A percentile compares a stretch with the other conserved stretches of the same genome.
These are phyloP conservation scores for Serinus canaria DNA, from an alignment of 2,113 vertebrate genomes.

Conservation along the genomic window DNA sequence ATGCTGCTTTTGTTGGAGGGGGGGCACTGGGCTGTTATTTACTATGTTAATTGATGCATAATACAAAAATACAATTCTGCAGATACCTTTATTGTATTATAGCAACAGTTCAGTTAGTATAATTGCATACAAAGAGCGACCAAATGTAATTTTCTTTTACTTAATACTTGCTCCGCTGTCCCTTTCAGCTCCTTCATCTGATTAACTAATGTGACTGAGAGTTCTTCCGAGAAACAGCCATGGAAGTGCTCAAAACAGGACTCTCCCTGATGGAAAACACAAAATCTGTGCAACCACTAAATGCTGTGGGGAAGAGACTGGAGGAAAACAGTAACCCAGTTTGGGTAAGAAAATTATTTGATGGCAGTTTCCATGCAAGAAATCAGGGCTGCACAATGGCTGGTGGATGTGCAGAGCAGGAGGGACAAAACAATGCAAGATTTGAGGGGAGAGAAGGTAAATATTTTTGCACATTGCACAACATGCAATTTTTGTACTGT, in stretches of 20 bases:
- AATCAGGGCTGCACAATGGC: background rate
- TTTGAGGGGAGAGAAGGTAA: background rate
- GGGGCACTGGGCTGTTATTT: background rate
- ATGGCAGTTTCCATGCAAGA: background rate
- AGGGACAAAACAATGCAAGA: background rate
- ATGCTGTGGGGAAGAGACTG: background rate
- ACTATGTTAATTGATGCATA: constrained; percentile 41
- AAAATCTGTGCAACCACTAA: background rate
- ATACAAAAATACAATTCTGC: constrained; percentile 47
- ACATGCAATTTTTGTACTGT: background rate
- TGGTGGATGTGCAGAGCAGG: background rate
- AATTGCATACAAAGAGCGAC: constrained; percentile 75
- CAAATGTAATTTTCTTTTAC: constrained; percentile 74
- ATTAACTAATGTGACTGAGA: constrained; percentile 73
- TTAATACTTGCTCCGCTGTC: constrained; percentile 67
- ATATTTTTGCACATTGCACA: background rate
- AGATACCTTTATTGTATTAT: constrained; percentile 67
- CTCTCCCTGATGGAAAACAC: background rate
- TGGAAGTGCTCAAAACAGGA: background rate
- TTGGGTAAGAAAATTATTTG: background rate
- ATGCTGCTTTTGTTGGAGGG: background rate
- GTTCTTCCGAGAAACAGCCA: constrained; percentile 66
- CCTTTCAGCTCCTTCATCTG: constrained; percentile 74
- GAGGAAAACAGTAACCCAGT: background rate
- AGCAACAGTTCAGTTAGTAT: constrained; percentile 71